Percentiles rank a stretch among this genome's conserved stretches.
Evolutionary conservation across 2,113 vertebrate species (phyloP).

Genomic region (Zeus faber): DNA sequence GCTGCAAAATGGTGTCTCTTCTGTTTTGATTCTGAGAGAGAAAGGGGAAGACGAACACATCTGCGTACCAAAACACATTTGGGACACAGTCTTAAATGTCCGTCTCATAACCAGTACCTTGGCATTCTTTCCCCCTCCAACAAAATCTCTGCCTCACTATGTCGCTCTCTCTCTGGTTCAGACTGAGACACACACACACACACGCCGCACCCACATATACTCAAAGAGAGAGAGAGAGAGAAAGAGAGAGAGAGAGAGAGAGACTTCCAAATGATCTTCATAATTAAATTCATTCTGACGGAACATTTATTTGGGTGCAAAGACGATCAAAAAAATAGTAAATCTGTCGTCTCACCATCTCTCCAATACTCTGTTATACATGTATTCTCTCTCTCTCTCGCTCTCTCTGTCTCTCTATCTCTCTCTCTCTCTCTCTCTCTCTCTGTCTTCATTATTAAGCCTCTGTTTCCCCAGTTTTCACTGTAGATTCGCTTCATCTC

Average conservation of each 20-base stretch:
- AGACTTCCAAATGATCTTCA: constrained; percentile 50
- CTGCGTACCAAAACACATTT: no score
- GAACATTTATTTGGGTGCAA: constrained; percentile 48
- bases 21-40: no score
- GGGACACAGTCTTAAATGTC: no score
- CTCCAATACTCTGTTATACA: constrained; percentile 26
- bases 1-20: no score
- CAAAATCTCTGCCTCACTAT: background rate
- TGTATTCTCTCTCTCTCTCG: background rate
- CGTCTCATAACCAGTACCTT: no score
- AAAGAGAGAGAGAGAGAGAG: constrained; percentile 12
- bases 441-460: constrained; percentile 41
- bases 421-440: constrained; percentile 15
- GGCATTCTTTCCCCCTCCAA: constrained; percentile 6
- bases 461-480: constrained; percentile 26
- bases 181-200: background rate
- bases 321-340: constrained; percentile 50
- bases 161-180: background rate
- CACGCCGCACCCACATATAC: constrained; percentile 8
- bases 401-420: constrained; percentile 21
- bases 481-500: constrained; percentile 29
- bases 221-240: constrained; percentile 14
- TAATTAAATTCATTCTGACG: constrained; percentile 58
- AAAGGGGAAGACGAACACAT: no score
- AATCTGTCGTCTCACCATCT: constrained; percentile 31